Base-by-base conservation (phyloP, 2,888 invertebrate species). In the Zele albiditarsus region DNA sequence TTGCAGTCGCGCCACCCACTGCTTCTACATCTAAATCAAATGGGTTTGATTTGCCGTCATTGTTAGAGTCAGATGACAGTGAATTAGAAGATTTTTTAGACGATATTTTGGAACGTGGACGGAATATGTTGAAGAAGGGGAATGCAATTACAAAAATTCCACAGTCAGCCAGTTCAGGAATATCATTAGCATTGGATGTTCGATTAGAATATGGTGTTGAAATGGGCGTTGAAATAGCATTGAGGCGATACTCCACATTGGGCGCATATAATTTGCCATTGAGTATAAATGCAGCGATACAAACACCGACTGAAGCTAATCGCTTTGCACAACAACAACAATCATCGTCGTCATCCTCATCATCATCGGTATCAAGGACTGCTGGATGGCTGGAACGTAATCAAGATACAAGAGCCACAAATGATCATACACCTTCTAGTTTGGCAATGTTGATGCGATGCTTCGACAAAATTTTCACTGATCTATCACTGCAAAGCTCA, bases 121-220 rank as follows among this genome's bases (percentile, higher is more conserved):
- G 91, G 79, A 92, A 91, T 74, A 90, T 93, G 77, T 90, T 93
- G 75, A 91, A 92, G 75, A 91, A 91, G 82, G 91, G 90, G 49
- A 87, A 84, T 75, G 88, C 84, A 69, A 80, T 85, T n/a, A 86
- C 83, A 76, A 90, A 87, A 82, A 90, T 80, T 84, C 86, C 78
- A 28, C 85, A 89, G 46, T 82, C 84, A 31, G 82, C 84, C 2
- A 84, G 82, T 76, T 85, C 86, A 58, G 87, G 86, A 87, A 91
- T 93, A 79, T 94, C 94, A 0, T 92, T 93, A 79, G 94, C 95
- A 2, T 91, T 95, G 87, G 95, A 96, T 89, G 92, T 94, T 14
- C 92, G 97, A 62, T 90, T 97, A 57, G 96, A 97, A 85, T 92
- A 93, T 79, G 95, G 96, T 0, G 93, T 96, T 14, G 95, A 96